Evolutionary conservation across 2,888 invertebrate species (phyloP), one percentile per base, ranked within the genome.

Genomic region (Drosophila kokeensis): DNA sequence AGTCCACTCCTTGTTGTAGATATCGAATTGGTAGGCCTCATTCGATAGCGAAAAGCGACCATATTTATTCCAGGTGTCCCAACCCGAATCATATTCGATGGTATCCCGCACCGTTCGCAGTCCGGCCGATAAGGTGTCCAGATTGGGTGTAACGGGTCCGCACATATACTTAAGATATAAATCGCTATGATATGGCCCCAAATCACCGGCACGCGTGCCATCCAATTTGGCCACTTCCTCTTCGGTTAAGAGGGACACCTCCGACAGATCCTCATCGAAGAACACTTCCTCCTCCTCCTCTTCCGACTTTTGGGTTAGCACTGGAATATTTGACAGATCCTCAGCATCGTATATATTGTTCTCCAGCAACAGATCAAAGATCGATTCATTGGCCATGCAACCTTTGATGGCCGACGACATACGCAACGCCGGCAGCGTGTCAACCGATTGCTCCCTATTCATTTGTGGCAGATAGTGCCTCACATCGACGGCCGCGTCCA

Each of bases 341-440:
- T 71, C 40, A 4, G 69, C 0, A 6, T 69, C 24, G 40, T 73
- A 81, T 2, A 79, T 2, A 0, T 45, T 8, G 10, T 66, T 42
- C 7, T 1, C 1, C 2, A 11, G 48, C 0, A 83, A 55, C 34
- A 83, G 15, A 4, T 69, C 69, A 36, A 79, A 75, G 29, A 83
- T 71, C 7, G 84, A 72, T n/a, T 81, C 30, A 52, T 83, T 72
- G 0, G 15, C 71, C 30, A 18, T n/a, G 48, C 82, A 83, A 3
- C 60, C 66, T 5, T 57, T 54, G 3, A 83, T 67, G 2, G 76
- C 50, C 0, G 11, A 61, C 5, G 82, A 83, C 57, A 83, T 71
- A 2, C 58, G 65, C 57, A 81, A 4, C 3, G 60, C 49, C 6
- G 65, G 53, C 6, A 1, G 1, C 24, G 24, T 8, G 3, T 34